phyloP scores from a whole-genome alignment of 1,140 invertebrate genomes.

The Cydia pomonella region DNA sequence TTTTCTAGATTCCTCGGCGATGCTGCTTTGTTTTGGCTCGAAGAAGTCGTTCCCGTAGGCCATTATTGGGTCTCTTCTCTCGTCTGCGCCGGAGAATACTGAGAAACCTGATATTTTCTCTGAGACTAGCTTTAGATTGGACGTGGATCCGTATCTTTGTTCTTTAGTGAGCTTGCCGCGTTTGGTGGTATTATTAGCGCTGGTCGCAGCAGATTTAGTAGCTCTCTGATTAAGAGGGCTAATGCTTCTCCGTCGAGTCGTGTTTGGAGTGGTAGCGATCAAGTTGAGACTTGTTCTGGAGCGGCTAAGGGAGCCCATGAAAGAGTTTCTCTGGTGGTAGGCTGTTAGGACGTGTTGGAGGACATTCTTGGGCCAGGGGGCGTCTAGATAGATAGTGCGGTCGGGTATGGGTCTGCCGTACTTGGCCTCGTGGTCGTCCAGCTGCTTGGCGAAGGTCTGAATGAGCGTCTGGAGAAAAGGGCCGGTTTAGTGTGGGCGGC shows the following conservation, averaged over 20 bases:
- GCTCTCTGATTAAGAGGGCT: conserved; percentile 50
- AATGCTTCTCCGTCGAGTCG: conserved; percentile 58
- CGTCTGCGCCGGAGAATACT: conserved; percentile 59
- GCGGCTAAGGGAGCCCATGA: conserved; percentile 79
- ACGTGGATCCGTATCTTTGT: conserved; percentile 63
- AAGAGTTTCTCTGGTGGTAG: conserved; percentile 75
- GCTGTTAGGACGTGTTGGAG: conserved; percentile 76
- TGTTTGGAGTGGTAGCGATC: conserved; percentile 53
- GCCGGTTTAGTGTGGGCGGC: conserved; percentile 39
- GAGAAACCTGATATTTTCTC: conserved; percentile 74
- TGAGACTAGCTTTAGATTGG: conserved; percentile 67
- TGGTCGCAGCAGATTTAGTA: conserved; percentile 57
- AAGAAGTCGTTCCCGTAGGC: conserved; percentile 57
- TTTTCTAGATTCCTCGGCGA: conserved; percentile 44
- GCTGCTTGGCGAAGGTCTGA: conserved; percentile 65
- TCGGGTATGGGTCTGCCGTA: conserved; percentile 76
- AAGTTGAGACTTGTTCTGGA: conserved; percentile 79
- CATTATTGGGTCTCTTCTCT: conserved; percentile 64
- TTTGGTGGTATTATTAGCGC: conserved; percentile 57
- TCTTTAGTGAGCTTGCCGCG: conserved; percentile 58
- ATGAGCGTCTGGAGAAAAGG: conserved; percentile 63
- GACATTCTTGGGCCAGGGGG: conserved; percentile 76
- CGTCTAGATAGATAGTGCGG: conserved; percentile 63
- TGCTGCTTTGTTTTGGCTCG: not conserved
- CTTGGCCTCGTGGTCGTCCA: conserved; percentile 80